phyloP scores from a whole-genome alignment of 2,113 vertebrate species.

The Haliaeetus leucogaster region DNA sequence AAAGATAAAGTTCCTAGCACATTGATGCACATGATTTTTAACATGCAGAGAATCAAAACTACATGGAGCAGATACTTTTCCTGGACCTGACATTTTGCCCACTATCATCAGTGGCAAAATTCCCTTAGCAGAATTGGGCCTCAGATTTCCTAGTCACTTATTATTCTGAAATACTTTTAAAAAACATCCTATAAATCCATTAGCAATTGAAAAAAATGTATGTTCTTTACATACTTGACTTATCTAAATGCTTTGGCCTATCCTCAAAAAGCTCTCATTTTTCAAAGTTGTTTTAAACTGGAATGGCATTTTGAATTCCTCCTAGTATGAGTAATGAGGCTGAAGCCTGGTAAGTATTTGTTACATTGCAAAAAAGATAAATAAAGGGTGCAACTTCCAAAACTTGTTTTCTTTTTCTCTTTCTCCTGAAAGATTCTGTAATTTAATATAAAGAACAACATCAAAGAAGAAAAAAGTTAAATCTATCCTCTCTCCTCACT shows the following conservation, averaged over 20 bases:
- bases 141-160: neutral
- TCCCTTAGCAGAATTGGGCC: neutral
- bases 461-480: neutral
- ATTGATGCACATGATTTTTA: rapidly evolving
- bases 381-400: neutral
- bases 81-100: neutral
- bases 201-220: neutral
- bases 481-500: neutral
- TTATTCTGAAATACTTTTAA: neutral
- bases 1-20: neutral
- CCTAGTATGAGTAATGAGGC: conserved; percentile 7
- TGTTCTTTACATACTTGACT: neutral
- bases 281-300: conserved; percentile 33
- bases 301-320: conserved; percentile 49
- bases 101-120: neutral
- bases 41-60: neutral
- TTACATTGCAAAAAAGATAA: neutral
- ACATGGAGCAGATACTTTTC: neutral
- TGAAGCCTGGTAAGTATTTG: neutral
- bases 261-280: neutral
- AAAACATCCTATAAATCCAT: neutral
- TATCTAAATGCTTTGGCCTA: conserved; percentile 23
- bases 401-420: neutral
- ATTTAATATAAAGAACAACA: conserved; percentile 1
- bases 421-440: neutral